Base-by-base conservation (phyloP, 2,888 invertebrate species). In the Dugesia japonica region DNA sequence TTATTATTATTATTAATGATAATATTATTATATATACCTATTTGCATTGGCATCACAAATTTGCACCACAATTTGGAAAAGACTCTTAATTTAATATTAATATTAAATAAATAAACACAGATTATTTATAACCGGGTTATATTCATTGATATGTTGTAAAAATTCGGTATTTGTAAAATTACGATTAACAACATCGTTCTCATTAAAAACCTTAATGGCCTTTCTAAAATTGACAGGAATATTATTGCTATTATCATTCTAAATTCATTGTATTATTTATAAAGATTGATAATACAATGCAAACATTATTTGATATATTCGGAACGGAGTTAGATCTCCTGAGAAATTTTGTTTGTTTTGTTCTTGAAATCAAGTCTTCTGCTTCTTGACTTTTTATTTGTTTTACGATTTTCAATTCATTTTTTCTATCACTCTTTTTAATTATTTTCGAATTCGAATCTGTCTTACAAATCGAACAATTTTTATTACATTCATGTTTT, bases 251-350 rank as follows among this genome's bases (percentile, higher is more conserved):
- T 4, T 13, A 31, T 31, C 31, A 31, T 31, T 31, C 31, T 31
- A 31, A 31, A 31, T 13, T n/a, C n/a, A n/a, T n/a, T n/a, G n/a
- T n/a, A n/a, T n/a, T n/a, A n/a, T n/a, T n/a, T n/a, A n/a, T n/a
- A n/a, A n/a, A n/a, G n/a, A n/a, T n/a, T n/a, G n/a, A n/a, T n/a
- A n/a, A n/a, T n/a, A n/a, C 7, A 31, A 31, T 31, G 31, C 56
- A 56, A 7, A 56, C 56, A 56, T 13, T 56, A 56, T 56, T 56
- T n/a, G 56, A 56, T n/a, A 56, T 56, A 56, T 56, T 56, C 56
- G 56, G 56, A 4, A 56, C 56, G 4, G 56, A 56, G 17, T 56
- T 56, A 4, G 56, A 56, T 23, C 56, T n/a, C 56, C 56, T 56
- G 9, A 56, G 1, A 20, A 13, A 56, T 23, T 56, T 56, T n/a